Evolutionary conservation across 2,797 vertebrate species (phyloP), one percentile per base, ranked within the genome.

Genomic region (Carduelis carduelis): DNA sequence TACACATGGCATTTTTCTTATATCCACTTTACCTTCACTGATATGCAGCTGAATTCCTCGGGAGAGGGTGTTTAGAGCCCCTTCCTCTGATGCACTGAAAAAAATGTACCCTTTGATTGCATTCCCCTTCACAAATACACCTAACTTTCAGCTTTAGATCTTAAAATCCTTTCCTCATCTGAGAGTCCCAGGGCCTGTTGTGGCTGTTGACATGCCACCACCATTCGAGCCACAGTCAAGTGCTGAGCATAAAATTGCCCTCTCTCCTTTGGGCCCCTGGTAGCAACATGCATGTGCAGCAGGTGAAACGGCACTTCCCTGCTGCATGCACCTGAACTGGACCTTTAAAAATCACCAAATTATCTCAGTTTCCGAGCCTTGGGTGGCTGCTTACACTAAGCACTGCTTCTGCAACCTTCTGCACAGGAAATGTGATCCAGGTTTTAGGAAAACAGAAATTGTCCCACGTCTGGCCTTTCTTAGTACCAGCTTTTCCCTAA

Each of bases 1-100:
- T 87, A 97, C 97, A 96, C 97, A 94, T 4, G 66, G 93, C 96
- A 98, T 98, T 98, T 98, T 98, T 98, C 98, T 98, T 97, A 92
- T 89, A 97, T 97, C 96, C 97, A 97, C 97, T 98, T 98, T 97
- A 96, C 96, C 93, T 97, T 95, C 88, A 71, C 95, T 91, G 97
- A 97, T 97, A 98, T 88, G 96, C 96, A 94, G 95, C 76, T 96
- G 89, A 96, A 96, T 97, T 97, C 96, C 97, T 97, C 91, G 5
- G 90, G 97, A 98, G 97, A 97, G 64, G 64, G 57, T 79, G 63
- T 57, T 93, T 94, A 70, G 53, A 96, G 80, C 77, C 87, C 96
- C 93, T 96, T 95, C 87, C 81, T 95, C 93, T 70, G 86, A 94
- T 89, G 93, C 83, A 86, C 85, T 83, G 95, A 88, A 93, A 85